Evolutionary conservation across 2,113 vertebrate genomes (phyloP).

Genomic region (Trogon melanurus): DNA sequence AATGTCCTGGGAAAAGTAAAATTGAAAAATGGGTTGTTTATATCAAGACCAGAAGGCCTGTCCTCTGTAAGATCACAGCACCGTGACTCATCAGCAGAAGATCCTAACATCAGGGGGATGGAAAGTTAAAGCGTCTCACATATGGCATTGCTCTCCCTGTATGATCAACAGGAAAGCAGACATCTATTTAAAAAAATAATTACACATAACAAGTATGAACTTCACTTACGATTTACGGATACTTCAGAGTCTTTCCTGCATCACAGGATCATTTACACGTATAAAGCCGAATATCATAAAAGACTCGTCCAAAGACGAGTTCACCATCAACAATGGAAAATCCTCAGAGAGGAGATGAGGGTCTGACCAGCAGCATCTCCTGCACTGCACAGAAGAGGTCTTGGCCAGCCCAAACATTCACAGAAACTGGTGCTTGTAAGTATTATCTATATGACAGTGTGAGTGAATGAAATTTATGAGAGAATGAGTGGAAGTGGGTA

Average conservation of each 20-base stretch:
- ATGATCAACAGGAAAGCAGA: neutral
- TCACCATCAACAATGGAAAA: neutral
- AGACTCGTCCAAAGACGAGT: neutral
- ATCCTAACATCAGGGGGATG: neutral
- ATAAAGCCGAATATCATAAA: neutral
- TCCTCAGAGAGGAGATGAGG: neutral
- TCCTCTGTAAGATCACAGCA: neutral
- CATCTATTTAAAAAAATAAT: rapidly evolving
- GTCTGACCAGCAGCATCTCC: neutral
- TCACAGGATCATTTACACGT: neutral
- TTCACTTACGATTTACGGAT: neutral
- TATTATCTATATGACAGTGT: neutral
- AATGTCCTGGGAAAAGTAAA: neutral
- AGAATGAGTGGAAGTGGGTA: neutral
- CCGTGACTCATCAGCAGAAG: neutral
- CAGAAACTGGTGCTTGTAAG: neutral
- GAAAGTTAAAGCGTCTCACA: neutral
- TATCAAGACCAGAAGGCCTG: neutral
- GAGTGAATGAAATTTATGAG: neutral
- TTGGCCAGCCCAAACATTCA: neutral
- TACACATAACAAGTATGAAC: neutral
- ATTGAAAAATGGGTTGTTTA: neutral
- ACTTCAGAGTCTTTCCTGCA: neutral
- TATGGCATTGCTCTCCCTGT: neutral
- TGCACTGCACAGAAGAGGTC: neutral